Evolutionary conservation across 2,888 invertebrate genomes (phyloP).

Genomic region (Hymenopus coronatus): DNA sequence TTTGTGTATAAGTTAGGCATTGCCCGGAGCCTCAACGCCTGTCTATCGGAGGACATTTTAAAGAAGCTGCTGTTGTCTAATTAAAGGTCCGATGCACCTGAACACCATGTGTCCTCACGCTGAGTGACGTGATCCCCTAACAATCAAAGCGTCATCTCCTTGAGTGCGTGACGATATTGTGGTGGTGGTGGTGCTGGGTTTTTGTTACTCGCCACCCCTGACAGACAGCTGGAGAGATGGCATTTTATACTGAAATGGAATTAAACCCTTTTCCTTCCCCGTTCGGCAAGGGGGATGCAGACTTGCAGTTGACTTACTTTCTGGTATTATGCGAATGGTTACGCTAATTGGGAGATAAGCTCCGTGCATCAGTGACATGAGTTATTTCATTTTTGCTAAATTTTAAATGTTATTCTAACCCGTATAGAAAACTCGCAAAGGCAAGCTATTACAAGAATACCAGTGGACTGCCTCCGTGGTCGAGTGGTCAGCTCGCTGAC

Average conservation of each 20-base stretch:
- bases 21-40: too few relatives aligned
- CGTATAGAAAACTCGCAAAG: too few relatives aligned
- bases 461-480: too few relatives aligned
- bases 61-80: neutral
- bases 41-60: too few relatives aligned
- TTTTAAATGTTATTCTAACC: too few relatives aligned
- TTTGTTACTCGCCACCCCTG: neutral
- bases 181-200: neutral
- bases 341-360: neutral
- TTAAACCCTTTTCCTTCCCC: neutral
- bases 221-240: neutral
- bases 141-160: neutral
- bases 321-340: neutral
- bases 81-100: neutral
- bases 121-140: neutral
- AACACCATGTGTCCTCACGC: neutral
- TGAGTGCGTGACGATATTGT: neutral
- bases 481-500: too few relatives aligned
- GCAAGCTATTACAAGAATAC: too few relatives aligned
- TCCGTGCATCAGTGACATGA: neutral
- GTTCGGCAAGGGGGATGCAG: neutral
- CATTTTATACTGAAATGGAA: neutral
- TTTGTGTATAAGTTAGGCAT: too few relatives aligned
- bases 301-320: neutral
- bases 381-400: too few relatives aligned